phyloP scores from a whole-genome alignment of 2,113 vertebrate genomes.

The Triplophysa rosa region DNA sequence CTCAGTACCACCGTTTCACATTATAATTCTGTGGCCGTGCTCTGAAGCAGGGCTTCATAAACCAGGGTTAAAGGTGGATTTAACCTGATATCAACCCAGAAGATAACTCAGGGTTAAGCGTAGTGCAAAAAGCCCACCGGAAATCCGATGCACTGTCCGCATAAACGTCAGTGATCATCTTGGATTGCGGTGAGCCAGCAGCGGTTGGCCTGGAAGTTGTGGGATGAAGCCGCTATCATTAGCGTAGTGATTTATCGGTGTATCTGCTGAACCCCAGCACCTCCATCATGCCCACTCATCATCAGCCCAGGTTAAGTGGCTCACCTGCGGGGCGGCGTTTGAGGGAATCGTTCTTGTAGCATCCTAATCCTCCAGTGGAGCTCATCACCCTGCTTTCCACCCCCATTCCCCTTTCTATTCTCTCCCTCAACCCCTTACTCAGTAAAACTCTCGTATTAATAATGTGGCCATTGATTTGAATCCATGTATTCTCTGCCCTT shows the following conservation, averaged over 20 bases:
- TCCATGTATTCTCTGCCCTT: not conserved
- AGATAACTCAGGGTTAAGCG: not conserved
- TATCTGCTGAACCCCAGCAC: slow-evolving; percentile 48
- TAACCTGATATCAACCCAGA: too few species aligned
- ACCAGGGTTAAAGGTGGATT: too few species aligned
- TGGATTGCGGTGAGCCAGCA: not conserved
- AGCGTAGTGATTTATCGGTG: slow-evolving; percentile 55
- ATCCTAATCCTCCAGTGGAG: slow-evolving; percentile 47
- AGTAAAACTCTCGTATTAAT: slow-evolving; percentile 8
- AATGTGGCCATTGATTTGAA: slow-evolving; percentile 35
- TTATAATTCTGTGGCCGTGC: too few species aligned
- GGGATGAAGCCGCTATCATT: slow-evolving; percentile 50
- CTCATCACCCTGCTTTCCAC: not conserved
- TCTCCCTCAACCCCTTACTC: not conserved
- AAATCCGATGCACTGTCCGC: slow-evolving; percentile 8
- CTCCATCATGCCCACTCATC: slow-evolving; percentile 47
- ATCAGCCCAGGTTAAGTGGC: slow-evolving; percentile 57
- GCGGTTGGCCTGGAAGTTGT: slow-evolving; percentile 32
- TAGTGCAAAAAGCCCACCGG: not conserved
- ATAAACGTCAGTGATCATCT: too few species aligned
- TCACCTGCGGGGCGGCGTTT: slow-evolving; percentile 30
- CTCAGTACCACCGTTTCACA: too few species aligned
- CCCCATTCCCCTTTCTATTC: slow-evolving; percentile 16
- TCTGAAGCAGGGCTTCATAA: too few species aligned
- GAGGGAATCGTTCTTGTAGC: slow-evolving; percentile 40